phyloP scores from a whole-genome alignment of 2,113 vertebrate species.

The Mobula hypostoma region DNA sequence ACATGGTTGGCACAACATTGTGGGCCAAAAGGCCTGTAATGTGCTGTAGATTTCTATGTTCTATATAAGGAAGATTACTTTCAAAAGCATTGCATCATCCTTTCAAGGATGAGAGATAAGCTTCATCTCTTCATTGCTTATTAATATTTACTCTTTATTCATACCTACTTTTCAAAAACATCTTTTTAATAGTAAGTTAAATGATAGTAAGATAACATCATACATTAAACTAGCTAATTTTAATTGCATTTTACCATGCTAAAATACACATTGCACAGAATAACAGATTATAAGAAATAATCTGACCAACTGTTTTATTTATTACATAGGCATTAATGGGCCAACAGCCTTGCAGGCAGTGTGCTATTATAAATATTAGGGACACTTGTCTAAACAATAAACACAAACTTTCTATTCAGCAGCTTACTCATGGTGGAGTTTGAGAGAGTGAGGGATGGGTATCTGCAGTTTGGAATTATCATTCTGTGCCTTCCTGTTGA shows the following conservation, averaged over 20 bases:
- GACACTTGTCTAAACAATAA: not conserved
- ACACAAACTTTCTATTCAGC: not conserved
- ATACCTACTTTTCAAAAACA: not conserved
- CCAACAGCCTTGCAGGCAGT: no score
- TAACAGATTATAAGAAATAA: not conserved
- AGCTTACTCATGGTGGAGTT: conserved; percentile 88
- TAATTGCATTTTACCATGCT: not conserved
- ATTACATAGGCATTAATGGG: not conserved
- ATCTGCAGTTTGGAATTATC: conserved; percentile 94
- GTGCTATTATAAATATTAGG: not conserved
- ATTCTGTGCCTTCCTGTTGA: conserved; percentile 95
- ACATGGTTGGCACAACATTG: no score
- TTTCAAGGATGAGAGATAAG: not conserved
- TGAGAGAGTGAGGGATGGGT: conserved; percentile 93
- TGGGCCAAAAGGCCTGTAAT: no score
- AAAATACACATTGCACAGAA: not conserved
- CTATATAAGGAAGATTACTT: no score
- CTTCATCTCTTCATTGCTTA: not conserved
- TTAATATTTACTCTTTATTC: not conserved
- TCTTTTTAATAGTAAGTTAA: not conserved
- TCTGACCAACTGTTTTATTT: not conserved
- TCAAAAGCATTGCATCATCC: not conserved
- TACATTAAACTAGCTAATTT: not conserved
- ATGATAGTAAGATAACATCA: not conserved
- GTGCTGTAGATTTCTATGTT: no score